phyloP scores from a whole-genome alignment of 35 echinoderm and acorn worm genomes.

The Patiria miniata region DNA sequence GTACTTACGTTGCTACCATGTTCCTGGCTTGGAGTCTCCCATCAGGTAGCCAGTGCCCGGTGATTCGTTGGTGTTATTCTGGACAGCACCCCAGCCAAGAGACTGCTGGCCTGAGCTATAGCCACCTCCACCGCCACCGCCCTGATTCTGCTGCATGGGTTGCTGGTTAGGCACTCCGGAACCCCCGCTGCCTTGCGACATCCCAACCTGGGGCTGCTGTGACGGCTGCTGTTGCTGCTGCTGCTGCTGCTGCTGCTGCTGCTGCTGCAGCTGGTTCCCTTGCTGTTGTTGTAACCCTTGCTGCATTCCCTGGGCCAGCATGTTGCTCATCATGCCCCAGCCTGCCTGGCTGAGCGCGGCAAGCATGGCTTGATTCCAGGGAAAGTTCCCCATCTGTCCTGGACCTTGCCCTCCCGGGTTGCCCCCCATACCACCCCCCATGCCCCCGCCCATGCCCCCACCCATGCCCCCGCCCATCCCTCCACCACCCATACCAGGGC shows the following conservation, averaged over 20 bases:
- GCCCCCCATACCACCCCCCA: slow-evolving; percentile 19
- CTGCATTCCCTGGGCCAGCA: slow-evolving; percentile 18
- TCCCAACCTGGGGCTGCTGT: slow-evolving; percentile 1
- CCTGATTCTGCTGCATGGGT: slow-evolving; percentile 17
- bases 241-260: slow-evolving; percentile 25
- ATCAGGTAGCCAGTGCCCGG: neutral
- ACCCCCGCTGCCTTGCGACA: neutral
- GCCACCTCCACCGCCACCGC: neutral
- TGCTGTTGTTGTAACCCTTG: neutral
- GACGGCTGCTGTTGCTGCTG: neutral
- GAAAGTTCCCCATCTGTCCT: slow-evolving; percentile 29
- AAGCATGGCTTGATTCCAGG: slow-evolving; percentile 14
- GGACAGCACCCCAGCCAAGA: neutral
- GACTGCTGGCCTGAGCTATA: slow-evolving; percentile 12
- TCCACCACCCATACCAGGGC: neutral
- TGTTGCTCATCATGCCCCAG: slow-evolving; percentile 53
- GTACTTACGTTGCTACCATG: slow-evolving; percentile 18
- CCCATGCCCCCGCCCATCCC: slow-evolving; percentile 21
- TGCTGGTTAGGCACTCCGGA: neutral
- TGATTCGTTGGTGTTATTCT: neutral
- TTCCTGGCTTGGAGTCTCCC: slow-evolving; percentile 14
- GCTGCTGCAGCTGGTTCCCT: slow-evolving; percentile 13
- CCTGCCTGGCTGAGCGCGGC: slow-evolving; percentile 38
- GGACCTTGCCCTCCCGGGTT: slow-evolving; percentile 23
- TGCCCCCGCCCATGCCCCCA: slow-evolving; percentile 23